Conservation (phyloP, 2,113 vertebrate species). For the Sterrhoptilus dennistouni region DNA sequence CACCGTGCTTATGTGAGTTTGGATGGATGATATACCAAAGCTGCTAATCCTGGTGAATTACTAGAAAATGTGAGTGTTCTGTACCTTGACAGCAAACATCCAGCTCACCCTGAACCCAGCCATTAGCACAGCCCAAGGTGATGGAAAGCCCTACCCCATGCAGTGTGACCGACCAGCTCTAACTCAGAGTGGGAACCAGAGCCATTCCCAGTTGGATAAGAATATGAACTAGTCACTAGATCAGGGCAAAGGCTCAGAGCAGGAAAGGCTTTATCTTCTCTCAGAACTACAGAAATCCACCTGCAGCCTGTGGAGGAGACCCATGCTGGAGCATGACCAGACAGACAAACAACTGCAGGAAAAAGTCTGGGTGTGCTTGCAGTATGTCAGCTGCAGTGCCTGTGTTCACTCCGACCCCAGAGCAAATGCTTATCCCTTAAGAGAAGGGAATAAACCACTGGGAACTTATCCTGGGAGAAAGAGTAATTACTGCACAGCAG, state of each 20-base stretch:
- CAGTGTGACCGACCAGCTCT: neutral
- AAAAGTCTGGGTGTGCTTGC: neutral
- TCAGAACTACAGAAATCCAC: neutral
- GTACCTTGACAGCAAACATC: neutral
- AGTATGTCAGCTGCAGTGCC: neutral
- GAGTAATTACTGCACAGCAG: neutral
- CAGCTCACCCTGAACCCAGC: neutral
- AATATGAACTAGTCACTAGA: neutral
- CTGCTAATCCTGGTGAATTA: neutral
- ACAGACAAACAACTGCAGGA: neutral
- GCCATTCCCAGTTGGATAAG: neutral
- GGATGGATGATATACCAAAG: neutral
- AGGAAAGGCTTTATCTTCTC: neutral
- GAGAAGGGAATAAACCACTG: neutral
- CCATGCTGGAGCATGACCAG: neutral
- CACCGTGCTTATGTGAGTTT: neutral
- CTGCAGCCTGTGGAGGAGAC: neutral
- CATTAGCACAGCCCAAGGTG: neutral
- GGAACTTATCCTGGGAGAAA: neutral
- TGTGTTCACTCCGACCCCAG: neutral
- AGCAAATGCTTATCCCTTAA: neutral
- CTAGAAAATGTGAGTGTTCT: neutral
- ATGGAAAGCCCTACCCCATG: rapidly evolving
- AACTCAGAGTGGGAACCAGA: neutral
- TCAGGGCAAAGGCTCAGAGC: neutral